Conservation (phyloP, 2,888 invertebrate genomes). For the Noctua janthe region DNA sequence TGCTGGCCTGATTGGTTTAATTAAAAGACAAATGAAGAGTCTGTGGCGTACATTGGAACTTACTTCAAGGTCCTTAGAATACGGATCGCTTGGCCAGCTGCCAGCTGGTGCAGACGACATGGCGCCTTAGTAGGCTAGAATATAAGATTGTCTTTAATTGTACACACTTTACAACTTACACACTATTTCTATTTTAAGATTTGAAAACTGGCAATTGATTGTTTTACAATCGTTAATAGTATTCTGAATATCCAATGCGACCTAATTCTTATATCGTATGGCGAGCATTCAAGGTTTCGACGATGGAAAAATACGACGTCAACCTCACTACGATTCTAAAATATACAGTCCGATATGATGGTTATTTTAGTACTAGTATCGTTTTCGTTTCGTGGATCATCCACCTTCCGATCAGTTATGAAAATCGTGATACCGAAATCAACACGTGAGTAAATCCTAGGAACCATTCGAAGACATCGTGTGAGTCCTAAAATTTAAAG, state of each 20-base stretch:
- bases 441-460: slow-evolving; percentile 17
- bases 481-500: slow-evolving; percentile 59
- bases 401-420: background rate
- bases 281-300: slow-evolving; percentile 62
- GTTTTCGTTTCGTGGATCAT: slow-evolving; percentile 25
- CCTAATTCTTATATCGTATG: slow-evolving; percentile 57
- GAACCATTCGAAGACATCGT: slow-evolving; percentile 34
- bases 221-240: slow-evolving; percentile 39
- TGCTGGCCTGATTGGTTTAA: slow-evolving; percentile 34
- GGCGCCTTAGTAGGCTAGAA: slow-evolving; percentile 75
- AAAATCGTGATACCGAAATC: slow-evolving; percentile 27
- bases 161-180: slow-evolving; percentile 21
- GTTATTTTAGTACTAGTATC: slow-evolving; percentile 32
- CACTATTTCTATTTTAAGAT: slow-evolving; percentile 24
- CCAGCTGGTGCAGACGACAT: slow-evolving; percentile 77
- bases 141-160: slow-evolving; percentile 61
- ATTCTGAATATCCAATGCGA: slow-evolving; percentile 55
- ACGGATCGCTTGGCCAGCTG: slow-evolving; percentile 71
- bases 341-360: slow-evolving; percentile 28
- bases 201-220: slow-evolving; percentile 11
- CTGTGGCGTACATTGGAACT: slow-evolving; percentile 47
- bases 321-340: slow-evolving; percentile 25
- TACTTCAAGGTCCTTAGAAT: slow-evolving; percentile 72
- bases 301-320: slow-evolving; percentile 53
- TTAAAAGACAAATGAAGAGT: slow-evolving; percentile 47